A percentile compares a stretch with the other conserved stretches of the same genome.
Evolutionary conservation across 2,888 invertebrate species (phyloP).

Genomic region (Drosophila phalerata): DNA sequence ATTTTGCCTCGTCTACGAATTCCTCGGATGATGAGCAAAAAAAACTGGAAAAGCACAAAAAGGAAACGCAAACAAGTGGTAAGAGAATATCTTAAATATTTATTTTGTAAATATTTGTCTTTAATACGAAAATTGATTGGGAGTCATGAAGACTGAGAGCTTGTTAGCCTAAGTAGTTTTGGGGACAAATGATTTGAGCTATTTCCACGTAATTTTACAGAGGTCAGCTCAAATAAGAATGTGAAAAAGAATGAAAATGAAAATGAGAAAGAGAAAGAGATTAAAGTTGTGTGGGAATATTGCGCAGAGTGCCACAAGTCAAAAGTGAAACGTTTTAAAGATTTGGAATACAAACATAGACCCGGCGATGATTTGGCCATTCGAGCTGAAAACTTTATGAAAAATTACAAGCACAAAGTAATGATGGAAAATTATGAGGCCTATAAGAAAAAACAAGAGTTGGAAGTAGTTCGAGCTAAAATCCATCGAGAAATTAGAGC

Average conservation of each 20-base stretch:
- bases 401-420: neutral
- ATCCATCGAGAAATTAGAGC: neutral
- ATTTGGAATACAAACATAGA: neutral
- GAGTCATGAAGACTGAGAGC: conserved; percentile 11
- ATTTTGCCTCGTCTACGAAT: conserved; percentile 52
- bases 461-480: neutral
- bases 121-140: conserved; percentile 50
- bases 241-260: neutral
- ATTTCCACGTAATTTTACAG: conserved; percentile 27
- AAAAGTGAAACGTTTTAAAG: neutral
- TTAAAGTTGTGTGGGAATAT: neutral
- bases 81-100: conserved; percentile 46
- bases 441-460: neutral
- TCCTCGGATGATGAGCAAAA: conserved; percentile 53
- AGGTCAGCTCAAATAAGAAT: neutral
- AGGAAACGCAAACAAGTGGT: conserved; percentile 46
- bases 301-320: neutral
- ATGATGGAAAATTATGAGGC: neutral
- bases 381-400: neutral
- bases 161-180: conserved; percentile 19
- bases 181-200: conserved; percentile 11
- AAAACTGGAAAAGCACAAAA: conserved; percentile 59
- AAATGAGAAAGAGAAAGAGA: neutral
- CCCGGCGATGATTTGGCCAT: conserved; percentile 4
- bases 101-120: conserved; percentile 58